These are phyloP conservation scores for Manduca sexta DNA, from an alignment of 1,140 invertebrate species.

Conservation along the genomic window DNA sequence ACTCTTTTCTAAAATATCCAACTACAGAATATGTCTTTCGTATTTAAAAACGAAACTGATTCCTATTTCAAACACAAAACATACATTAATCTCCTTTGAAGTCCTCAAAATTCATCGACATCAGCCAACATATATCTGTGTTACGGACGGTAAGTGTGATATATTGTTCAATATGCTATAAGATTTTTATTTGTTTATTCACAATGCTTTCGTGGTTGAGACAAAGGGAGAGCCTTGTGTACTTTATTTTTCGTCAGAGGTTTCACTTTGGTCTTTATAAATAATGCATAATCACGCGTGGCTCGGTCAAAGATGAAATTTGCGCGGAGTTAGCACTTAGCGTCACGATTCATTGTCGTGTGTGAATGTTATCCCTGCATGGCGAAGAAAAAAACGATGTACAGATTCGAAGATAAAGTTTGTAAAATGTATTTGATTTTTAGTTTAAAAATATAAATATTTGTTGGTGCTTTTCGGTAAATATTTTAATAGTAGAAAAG, in stretches of 20 bases:
- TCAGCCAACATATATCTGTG: slow-evolving; percentile 64
- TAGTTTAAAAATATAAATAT: too few species aligned
- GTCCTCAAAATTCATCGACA: too few species aligned
- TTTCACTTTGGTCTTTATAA: slow-evolving; percentile 61
- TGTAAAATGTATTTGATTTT: too few species aligned
- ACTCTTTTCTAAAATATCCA: too few species aligned
- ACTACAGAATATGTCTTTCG: too few species aligned
- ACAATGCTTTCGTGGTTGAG: slow-evolving; percentile 47
- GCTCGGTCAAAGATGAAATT: slow-evolving; percentile 42
- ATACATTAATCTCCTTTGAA: too few species aligned
- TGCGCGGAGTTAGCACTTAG: slow-evolving; percentile 30
- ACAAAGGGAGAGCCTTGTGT: slow-evolving; percentile 41
- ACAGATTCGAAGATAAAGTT: too few species aligned
- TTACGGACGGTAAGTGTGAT: slow-evolving; percentile 59
- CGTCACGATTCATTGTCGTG: slow-evolving; percentile 26
- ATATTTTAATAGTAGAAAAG: too few species aligned
- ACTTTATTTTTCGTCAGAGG: slow-evolving; percentile 54
- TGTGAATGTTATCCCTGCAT: slow-evolving; percentile 11
- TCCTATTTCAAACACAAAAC: too few species aligned
- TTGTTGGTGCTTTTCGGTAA: too few species aligned
- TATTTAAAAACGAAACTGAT: too few species aligned
- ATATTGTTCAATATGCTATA: slow-evolving; percentile 68
- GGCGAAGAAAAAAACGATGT: too few species aligned
- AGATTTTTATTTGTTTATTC: slow-evolving; percentile 67
- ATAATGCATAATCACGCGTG: slow-evolving; percentile 70